Base-by-base conservation (phyloP, 2,888 invertebrate species). In the Metacarcinus magister region DNA sequence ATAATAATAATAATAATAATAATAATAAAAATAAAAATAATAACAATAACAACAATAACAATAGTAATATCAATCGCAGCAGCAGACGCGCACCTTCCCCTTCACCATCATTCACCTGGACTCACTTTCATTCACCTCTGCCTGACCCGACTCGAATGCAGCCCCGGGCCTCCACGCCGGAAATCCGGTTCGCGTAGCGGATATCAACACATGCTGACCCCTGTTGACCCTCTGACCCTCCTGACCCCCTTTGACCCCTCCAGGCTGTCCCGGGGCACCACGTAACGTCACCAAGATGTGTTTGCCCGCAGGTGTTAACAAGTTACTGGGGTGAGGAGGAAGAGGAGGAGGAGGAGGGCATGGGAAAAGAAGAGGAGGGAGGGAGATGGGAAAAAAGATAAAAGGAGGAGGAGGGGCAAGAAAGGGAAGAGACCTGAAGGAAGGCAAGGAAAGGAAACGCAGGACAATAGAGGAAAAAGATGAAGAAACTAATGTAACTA, bases 121-220 rank as follows among this genome's bases (percentile, higher is more conserved):
- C 48, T 46, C 94, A 94, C 67, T 82, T 48, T 82, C 93, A 94
- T 82, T 87, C 87, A 94, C 44, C 44, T 82, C 46, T 28, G 44
- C 23, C 94, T 54, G 54, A 32, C 92, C 32, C 54, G 92, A 92
- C 82, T 28, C 82, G 16, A 82, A 82, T 82, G 82, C 82, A 82
- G 13, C 82, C 75, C 13, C 32, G 32, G 82, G 82, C 46, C 46
- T 7, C 39, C 16, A 19, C 48, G 54, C 23, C 46, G 92, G 92
- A 92, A 92, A 92, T 92, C 54, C 92, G 82, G 54, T 48, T 48
- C 32, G 48, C 92, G 54, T 92, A 92, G 54, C 92, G 92, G 92
- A 92, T 92, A 48, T 92, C 92, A 48, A 28, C 48, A 92, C 92
- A 92, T n/a, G 48, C 48, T 44, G 46, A 48, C 91, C 48, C 91